A percentile compares a stretch with the other conserved stretches of the same genome.
These are phyloP conservation scores for Trinorchestia longiramus DNA, from an alignment of 1,140 invertebrate species.

Conservation along the genomic window DNA sequence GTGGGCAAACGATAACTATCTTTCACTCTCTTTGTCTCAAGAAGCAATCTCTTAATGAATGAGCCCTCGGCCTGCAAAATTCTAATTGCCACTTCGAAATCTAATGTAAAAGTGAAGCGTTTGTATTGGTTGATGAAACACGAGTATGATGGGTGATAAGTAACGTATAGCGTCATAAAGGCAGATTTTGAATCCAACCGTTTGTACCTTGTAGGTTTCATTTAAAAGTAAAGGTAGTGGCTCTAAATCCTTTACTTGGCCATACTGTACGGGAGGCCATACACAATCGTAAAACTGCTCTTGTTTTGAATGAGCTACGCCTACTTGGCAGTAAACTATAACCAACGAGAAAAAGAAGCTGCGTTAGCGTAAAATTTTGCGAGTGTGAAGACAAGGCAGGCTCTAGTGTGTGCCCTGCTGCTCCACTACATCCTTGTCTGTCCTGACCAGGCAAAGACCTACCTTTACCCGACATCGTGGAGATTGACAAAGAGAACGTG, in stretches of 20 bases:
- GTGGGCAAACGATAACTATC: no score
- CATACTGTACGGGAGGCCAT: not conserved
- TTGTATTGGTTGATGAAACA: not conserved
- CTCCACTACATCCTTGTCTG: not conserved
- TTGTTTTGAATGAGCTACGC: not conserved
- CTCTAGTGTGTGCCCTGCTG: not conserved
- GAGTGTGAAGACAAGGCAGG: not conserved
- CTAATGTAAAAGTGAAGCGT: no score
- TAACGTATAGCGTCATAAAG: not conserved
- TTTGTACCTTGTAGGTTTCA: not conserved
- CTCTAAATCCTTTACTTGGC: not conserved
- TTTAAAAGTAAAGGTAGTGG: not conserved
- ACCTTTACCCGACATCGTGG: slow-evolving; percentile 61
- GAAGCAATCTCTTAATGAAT: no score
- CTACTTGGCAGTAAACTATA: not conserved
- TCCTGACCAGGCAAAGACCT: slow-evolving; percentile 60
- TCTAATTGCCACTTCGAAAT: no score
- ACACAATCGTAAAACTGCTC: not conserved
- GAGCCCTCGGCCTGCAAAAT: no score
- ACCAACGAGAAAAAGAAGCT: not conserved
- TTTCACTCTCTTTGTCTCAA: no score
- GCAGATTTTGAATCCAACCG: not conserved
- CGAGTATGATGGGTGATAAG: not conserved
- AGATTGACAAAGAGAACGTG: slow-evolving; percentile 65
- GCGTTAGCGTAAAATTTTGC: not conserved